A percentile compares a stretch with the other conserved stretches of the same genome.
phyloP scores from a whole-genome alignment of 2,113 vertebrate species.

The Melanerpes aurifrons region DNA sequence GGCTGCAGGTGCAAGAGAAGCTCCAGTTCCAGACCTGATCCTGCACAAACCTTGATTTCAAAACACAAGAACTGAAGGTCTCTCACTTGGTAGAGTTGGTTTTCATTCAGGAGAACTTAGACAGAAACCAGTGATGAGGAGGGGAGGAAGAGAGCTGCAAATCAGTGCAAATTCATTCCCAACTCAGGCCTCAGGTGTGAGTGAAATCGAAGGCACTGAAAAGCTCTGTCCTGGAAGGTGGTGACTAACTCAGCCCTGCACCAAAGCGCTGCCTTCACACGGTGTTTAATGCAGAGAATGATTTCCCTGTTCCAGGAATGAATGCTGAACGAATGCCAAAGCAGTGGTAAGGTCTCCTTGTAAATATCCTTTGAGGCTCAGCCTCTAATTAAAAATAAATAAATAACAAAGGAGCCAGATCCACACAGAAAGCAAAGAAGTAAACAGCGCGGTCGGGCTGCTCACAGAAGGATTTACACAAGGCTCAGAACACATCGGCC shows the following conservation, averaged over 20 bases:
- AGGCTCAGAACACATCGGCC: slow-evolving; percentile 30
- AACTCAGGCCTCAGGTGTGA: not conserved
- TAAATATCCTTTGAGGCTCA: slow-evolving; percentile 1
- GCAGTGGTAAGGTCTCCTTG: not conserved
- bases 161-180: not conserved
- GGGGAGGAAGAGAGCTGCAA: not conserved
- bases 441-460: not conserved
- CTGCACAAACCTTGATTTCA: not conserved
- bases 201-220: not conserved
- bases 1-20: not conserved
- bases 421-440: not conserved
- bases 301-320: not conserved
- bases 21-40: not conserved
- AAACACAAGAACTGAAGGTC: not conserved
- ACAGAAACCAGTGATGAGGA: not conserved
- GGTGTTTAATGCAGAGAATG: not conserved
- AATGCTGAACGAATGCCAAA: slow-evolving; percentile 12
- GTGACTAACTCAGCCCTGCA: not conserved
- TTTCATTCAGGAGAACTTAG: not conserved
- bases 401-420: not conserved
- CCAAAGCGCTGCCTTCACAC: not conserved
- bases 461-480: not conserved
- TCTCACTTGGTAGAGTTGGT: not conserved
- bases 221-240: not conserved
- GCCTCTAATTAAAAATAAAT: slow-evolving; percentile 11